phyloP scores from a whole-genome alignment of 2,113 vertebrate species.

The Otus sunia region DNA sequence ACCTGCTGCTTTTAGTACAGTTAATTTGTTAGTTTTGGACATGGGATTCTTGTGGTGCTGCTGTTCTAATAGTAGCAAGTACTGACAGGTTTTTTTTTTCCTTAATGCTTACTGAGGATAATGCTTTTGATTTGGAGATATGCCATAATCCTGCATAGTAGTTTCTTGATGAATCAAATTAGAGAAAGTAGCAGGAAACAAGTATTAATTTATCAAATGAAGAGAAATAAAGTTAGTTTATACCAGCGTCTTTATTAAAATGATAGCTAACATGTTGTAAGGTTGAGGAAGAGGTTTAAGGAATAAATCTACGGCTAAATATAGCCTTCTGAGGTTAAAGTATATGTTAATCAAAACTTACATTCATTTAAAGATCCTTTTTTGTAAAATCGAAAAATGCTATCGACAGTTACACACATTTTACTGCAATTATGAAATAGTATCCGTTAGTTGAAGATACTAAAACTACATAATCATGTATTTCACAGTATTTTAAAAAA shows the following conservation, averaged over 20 bases:
- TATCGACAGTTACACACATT: background rate
- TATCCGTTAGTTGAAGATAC: background rate
- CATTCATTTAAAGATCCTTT: background rate
- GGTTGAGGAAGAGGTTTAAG: background rate
- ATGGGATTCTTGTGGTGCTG: background rate
- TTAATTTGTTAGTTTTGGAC: background rate
- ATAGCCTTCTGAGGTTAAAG: background rate
- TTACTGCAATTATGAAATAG: background rate
- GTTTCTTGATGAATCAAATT: background rate
- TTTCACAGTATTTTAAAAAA: background rate
- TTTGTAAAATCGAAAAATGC: background rate
- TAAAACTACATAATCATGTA: background rate
- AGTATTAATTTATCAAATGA: background rate
- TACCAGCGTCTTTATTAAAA: background rate
- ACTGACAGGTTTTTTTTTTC: background rate
- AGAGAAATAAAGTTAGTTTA: background rate
- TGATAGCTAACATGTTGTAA: background rate
- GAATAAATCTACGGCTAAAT: background rate
- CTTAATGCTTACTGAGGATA: background rate
- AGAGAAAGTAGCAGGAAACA: background rate
- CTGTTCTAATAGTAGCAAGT: background rate
- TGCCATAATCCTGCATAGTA: background rate
- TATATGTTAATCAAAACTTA: background rate
- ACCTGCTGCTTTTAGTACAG: fast-evolving
- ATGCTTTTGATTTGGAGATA: background rate